These are phyloP conservation scores for Malurus cyaneus DNA, from an alignment of 2,113 vertebrate genomes.

Conservation along the genomic window DNA sequence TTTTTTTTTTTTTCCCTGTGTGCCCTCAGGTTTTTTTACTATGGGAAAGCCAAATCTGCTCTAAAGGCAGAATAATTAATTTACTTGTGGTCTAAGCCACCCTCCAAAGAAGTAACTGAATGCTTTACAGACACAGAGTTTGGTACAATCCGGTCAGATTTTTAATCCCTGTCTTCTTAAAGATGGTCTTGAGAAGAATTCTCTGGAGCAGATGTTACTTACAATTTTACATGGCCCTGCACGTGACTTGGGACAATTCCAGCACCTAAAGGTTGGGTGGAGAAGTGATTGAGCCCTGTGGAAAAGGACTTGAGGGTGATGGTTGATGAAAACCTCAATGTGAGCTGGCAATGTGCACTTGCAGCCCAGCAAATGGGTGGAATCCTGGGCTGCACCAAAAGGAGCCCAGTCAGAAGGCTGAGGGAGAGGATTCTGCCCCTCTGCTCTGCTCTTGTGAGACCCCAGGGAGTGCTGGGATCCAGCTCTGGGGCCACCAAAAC, in stretches of 20 bases:
- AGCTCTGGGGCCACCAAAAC: not conserved
- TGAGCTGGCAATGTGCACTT: not conserved
- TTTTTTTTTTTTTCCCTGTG: not conserved
- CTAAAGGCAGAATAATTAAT: not conserved
- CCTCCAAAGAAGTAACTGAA: not conserved
- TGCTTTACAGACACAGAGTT: not conserved
- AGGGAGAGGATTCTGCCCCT: not conserved
- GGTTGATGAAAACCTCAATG: not conserved
- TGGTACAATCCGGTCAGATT: not conserved
- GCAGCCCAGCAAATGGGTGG: not conserved
- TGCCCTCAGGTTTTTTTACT: not conserved
- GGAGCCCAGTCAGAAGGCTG: accelerated
- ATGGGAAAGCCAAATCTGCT: not conserved
- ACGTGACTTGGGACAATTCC: not conserved
- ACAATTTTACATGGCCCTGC: not conserved
- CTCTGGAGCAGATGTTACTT: not conserved
- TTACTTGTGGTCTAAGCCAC: not conserved
- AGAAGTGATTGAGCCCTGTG: not conserved
- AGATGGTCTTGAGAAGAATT: not conserved
- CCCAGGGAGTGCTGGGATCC: too few species aligned
- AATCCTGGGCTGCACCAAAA: not conserved
- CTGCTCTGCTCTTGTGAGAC: not conserved
- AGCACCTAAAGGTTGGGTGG: not conserved
- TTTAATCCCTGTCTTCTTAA: not conserved
- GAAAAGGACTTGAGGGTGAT: not conserved